Percentiles rank a stretch among this genome's conserved stretches.
Conservation (phyloP, 92 coral and sea anemone species). For the Epizoanthus fatuus region DNA sequence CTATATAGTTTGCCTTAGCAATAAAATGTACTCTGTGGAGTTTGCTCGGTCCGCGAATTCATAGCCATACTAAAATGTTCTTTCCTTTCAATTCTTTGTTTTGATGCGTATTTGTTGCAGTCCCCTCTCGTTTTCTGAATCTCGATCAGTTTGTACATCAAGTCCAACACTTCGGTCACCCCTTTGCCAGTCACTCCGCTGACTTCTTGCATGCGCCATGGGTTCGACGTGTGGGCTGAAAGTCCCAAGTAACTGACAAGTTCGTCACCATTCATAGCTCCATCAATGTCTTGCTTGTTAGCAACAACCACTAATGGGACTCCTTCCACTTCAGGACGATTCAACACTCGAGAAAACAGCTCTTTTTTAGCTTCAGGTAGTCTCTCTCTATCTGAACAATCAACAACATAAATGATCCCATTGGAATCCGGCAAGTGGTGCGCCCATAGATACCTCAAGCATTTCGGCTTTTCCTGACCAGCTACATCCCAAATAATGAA, state of each 20-base stretch:
- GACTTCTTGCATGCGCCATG: conserved; percentile 5
- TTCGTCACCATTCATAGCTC: conserved; percentile 23
- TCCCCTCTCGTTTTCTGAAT: conserved; percentile 5
- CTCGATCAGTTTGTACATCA: conserved; percentile 15
- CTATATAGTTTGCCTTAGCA: not conserved
- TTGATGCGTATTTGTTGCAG: not conserved
- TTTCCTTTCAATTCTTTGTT: not conserved
- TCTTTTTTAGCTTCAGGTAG: conserved; percentile 26
- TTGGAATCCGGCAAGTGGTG: conserved; percentile 16
- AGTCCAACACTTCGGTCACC: not conserved
- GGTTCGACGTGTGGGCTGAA: not conserved
- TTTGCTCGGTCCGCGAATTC: no score
- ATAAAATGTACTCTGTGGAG: conserved; percentile 4
- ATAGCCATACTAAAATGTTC: not conserved
- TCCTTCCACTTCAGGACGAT: conserved; percentile 10
- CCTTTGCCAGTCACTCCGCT: conserved; percentile 17
- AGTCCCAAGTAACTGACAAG: conserved; percentile 8
- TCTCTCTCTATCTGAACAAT: conserved; percentile 26
- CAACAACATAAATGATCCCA: conserved; percentile 23
- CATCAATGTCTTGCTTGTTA: conserved; percentile 37
- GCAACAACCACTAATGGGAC: conserved; percentile 16
- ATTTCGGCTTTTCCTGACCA: not conserved
- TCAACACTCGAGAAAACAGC: conserved; percentile 17
- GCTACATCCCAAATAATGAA: conserved; percentile 6
- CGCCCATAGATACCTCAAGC: conserved; percentile 10